phyloP scores from a whole-genome alignment of 2,113 vertebrate species.

The Vanacampus margaritifer region DNA sequence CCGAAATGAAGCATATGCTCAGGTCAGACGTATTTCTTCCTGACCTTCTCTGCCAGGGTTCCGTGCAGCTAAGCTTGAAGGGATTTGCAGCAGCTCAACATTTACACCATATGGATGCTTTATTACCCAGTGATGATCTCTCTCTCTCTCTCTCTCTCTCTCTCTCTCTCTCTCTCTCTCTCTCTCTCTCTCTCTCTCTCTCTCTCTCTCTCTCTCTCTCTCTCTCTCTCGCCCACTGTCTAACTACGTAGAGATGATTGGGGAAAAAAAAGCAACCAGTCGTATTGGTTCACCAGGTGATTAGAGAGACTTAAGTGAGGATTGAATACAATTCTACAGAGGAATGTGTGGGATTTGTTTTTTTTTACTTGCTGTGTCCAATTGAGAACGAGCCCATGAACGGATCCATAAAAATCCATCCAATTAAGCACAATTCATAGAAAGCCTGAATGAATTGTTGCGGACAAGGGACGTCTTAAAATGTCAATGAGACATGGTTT shows the following conservation, averaged over 20 bases:
- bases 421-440: conserved; percentile 20
- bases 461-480: not conserved
- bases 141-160: conserved; percentile 43
- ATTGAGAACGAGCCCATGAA: not conserved
- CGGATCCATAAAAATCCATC: conserved; percentile 9
- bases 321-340: conserved; percentile 53
- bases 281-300: conserved; percentile 73
- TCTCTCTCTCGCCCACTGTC: conserved; percentile 11
- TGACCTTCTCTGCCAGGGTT: conserved; percentile 79
- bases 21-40: conserved; percentile 76
- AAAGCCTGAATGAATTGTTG: conserved; percentile 8
- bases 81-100: conserved; percentile 86
- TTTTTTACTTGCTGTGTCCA: conserved; percentile 21
- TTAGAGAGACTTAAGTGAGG: conserved; percentile 74
- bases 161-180: conserved; percentile 52
- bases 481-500: not conserved
- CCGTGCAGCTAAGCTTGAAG: conserved; percentile 78
- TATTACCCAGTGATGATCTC: conserved; percentile 79
- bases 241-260: conserved; percentile 80
- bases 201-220: conserved; percentile 61
- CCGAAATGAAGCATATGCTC: conserved; percentile 77
- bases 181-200: conserved; percentile 57
- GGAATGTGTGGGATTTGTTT: conserved; percentile 47
- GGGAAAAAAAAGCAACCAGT: conserved; percentile 70
- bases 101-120: conserved; percentile 91